Evolutionary conservation across 2,113 vertebrate species (phyloP), one percentile per base, ranked within the genome.

Genomic region (Pleuronectes platessa): DNA sequence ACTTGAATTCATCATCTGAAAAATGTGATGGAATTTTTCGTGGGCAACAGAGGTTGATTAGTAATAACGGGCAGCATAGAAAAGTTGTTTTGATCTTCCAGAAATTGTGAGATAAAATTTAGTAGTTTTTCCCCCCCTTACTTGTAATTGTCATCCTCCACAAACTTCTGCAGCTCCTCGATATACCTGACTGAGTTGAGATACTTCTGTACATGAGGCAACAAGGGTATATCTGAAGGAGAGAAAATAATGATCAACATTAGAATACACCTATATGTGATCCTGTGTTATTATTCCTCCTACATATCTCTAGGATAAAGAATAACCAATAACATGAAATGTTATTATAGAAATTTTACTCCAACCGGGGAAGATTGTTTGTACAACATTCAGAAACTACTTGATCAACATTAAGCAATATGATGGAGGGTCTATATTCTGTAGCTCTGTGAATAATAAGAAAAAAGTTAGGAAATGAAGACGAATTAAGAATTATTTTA

Each of bases 101-200:
- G 37, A 35, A 63, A 54, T n/a, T 61, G 15, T 55, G 56, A 73
- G 9, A 5, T 8, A 15, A 71, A 58, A 23, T 17, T 13, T 2
- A 18, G 47, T 17, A 21, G 18, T 0, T 45, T 21, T n/a, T 26
- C 55, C 24, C 20, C 71, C 40, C 93, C 96, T 94, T 94, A 99
- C 98, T 98, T 99, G 91, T 99, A 99, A 92, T 99, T 99, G 90
- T 98, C 98, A 35, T 99, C 98, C 92, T 99, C 98, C 77, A 99
- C 98, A 94, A 99, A 99, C 93, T 99, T 99, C 56, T 99, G 98
- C 64, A 99, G 93, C 88, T 99, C 98, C 94, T 99, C 98, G 84
- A 99, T 99, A 88, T 99, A 99, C 27, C 96, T 95, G 85, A 98
- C 97, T 0, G 98, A 99, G 93, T 98, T 98, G 56, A 99, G 95